Evolutionary conservation across 2,888 invertebrate species (phyloP).

Genomic region (Caenorhabditis imperialis): DNA sequence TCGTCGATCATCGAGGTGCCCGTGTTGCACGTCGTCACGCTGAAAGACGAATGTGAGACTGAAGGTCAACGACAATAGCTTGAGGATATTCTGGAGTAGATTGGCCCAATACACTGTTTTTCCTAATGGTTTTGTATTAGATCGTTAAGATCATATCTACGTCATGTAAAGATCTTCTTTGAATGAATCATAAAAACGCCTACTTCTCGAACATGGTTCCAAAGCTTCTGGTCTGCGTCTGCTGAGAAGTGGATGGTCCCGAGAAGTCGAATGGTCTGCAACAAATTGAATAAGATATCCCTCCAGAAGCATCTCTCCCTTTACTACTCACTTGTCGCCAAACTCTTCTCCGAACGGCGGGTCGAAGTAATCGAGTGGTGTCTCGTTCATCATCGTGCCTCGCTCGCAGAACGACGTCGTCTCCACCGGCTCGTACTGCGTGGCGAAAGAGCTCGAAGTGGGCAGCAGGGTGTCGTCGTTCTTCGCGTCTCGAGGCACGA

Average conservation of each 20-base stretch:
- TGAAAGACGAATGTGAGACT: neutral
- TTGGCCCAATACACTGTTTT: no score
- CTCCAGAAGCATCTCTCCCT: neutral
- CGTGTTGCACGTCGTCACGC: constrained; percentile 40
- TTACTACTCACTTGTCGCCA: constrained; percentile 31
- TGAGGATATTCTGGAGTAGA: no score
- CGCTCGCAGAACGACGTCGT: constrained; percentile 28
- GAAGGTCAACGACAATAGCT: no score
- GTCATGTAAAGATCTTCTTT: no score
- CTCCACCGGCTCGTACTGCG: constrained; percentile 25
- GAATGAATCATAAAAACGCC: neutral
- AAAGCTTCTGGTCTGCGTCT: constrained; percentile 46
- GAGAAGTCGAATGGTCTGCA: constrained; percentile 9
- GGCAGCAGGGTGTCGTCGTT: no score
- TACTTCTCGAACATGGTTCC: constrained; percentile 57
- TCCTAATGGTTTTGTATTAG: no score
- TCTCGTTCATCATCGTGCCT: constrained; percentile 37
- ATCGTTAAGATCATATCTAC: no score
- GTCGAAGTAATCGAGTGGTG: constrained; percentile 27
- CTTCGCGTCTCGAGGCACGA: no score
- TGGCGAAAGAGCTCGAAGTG: constrained; percentile 27
- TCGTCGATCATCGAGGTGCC: constrained; percentile 52
- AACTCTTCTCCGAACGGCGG: constrained; percentile 43
- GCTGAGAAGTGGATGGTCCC: neutral
- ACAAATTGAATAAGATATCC: neutral